Conservation (phyloP, 2,888 invertebrate species). For the Belgica antarctica region DNA sequence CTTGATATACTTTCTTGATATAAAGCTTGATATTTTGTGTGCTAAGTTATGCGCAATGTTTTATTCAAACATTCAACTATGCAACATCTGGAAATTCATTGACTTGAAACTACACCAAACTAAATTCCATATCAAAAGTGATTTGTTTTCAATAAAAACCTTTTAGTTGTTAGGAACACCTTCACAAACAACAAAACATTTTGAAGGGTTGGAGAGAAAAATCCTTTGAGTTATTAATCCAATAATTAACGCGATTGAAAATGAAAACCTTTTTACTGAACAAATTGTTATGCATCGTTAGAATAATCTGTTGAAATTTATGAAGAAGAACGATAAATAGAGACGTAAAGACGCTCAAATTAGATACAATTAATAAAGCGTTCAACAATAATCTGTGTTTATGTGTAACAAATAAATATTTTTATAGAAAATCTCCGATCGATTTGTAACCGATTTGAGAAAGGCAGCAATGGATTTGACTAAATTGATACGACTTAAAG, state of each 20-base stretch:
- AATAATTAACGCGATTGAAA: conserved; percentile 11
- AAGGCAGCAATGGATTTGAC: background rate
- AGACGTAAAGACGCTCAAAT: conserved; percentile 3
- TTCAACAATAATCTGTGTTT: conserved; percentile 1
- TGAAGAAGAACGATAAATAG: background rate
- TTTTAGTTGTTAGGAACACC: too few species aligned
- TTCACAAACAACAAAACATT: too few species aligned
- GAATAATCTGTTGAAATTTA: background rate
- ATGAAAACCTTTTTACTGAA: background rate
- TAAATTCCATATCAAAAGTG: too few species aligned
- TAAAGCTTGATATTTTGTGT: too few species aligned
- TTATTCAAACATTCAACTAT: too few species aligned
- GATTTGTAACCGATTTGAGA: conserved; percentile 9
- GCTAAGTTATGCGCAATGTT: too few species aligned
- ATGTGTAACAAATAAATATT: conserved; percentile 1
- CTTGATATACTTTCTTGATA: too few species aligned
- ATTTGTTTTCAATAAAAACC: too few species aligned
- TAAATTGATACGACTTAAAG: background rate
- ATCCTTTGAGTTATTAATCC: conserved; percentile 7
- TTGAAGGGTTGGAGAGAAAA: too few species aligned
- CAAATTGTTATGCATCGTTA: conserved; percentile 1
- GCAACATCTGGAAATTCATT: too few species aligned
- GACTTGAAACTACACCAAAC: too few species aligned
- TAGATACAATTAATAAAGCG: conserved; percentile 7
- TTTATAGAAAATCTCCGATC: conserved; percentile 6